These are phyloP conservation scores for Copidosoma aretas DNA, from an alignment of 2,888 invertebrate genomes.

Conservation along the genomic window DNA sequence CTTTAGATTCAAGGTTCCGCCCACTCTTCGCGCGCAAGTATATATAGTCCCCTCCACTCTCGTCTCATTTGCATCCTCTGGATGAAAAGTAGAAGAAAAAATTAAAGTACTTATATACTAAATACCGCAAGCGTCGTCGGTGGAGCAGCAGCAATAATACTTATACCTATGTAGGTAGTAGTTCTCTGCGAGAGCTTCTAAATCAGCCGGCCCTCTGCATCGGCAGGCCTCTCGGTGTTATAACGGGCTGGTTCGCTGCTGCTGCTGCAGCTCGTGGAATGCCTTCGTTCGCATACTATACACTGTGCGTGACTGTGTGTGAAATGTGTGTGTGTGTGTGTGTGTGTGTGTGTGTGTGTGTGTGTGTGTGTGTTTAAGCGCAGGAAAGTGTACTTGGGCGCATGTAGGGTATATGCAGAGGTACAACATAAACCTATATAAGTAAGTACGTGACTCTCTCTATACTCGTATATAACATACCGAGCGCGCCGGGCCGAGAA, in stretches of 20 bases:
- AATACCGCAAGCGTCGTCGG: neutral
- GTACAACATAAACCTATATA: no score
- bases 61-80: conserved; percentile 18
- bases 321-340: no score
- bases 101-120: no score
- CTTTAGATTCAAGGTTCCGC: no score
- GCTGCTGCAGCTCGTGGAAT: conserved; percentile 18
- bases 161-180: no score
- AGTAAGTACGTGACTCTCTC: no score
- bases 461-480: no score
- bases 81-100: neutral
- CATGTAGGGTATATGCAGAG: no score
- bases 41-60: neutral
- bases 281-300: conserved; percentile 20
- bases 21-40: neutral
- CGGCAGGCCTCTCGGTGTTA: conserved; percentile 24
- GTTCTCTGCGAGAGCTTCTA: neutral
- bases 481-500: no score
- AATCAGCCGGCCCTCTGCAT: conserved; percentile 17
- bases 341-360: neutral
- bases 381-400: no score
- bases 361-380: neutral
- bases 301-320: neutral
- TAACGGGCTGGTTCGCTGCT: conserved; percentile 20
- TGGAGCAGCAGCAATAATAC: no score